A percentile compares a stretch with the other conserved stretches of the same genome.
phyloP scores from a whole-genome alignment of 1,140 invertebrate genomes.

The Calliopsis andreniformis region DNA sequence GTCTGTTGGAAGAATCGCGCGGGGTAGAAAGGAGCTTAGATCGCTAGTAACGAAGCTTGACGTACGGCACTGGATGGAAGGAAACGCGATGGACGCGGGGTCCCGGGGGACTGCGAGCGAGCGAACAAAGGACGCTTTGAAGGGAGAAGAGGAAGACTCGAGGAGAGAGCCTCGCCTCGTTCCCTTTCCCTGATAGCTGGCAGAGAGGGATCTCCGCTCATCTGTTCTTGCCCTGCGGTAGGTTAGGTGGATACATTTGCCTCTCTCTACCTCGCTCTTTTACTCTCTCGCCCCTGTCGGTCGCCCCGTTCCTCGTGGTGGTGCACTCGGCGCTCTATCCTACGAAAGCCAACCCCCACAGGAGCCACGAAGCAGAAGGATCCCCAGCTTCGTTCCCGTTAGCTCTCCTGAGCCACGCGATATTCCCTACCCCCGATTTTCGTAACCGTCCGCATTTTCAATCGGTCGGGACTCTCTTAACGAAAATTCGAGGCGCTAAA shows the following conservation, averaged over 20 bases:
- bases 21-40: constrained; percentile 31
- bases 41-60: constrained; percentile 34
- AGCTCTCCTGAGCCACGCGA: constrained; percentile 34
- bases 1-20: constrained; percentile 3
- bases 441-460: constrained; percentile 45
- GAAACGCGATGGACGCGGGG: constrained; percentile 64
- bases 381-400: constrained; percentile 46
- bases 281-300: neutral
- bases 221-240: constrained; percentile 66
- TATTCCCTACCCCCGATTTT: constrained; percentile 40
- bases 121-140: constrained; percentile 75
- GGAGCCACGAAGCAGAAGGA: constrained; percentile 39
- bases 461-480: neutral
- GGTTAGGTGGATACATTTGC: constrained; percentile 57
- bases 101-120: constrained; percentile 69
- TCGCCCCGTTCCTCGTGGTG: neutral
- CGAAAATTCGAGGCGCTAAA: neutral
- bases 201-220: constrained; percentile 63
- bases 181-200: constrained; percentile 56
- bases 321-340: constrained; percentile 44
- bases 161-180: constrained; percentile 52
- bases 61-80: constrained; percentile 52
- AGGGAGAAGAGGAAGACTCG: constrained; percentile 63
- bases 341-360: constrained; percentile 52
- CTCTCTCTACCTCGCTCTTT: constrained; percentile 36